These are phyloP conservation scores for Quadroppia sp. DNA, from an alignment of 2,888 invertebrate species.

Conservation along the genomic window DNA sequence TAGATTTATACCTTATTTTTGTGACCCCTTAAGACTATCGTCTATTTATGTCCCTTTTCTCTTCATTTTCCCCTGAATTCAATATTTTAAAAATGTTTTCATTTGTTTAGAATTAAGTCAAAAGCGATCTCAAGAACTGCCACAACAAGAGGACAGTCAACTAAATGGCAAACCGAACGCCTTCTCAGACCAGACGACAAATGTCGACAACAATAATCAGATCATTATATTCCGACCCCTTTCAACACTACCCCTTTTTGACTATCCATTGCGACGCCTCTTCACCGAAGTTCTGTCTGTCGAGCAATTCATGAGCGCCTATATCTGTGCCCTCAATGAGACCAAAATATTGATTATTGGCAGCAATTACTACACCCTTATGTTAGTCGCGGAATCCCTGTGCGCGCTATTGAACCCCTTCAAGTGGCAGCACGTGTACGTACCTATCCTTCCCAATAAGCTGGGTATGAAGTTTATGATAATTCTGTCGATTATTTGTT, in stretches of 20 bases:
- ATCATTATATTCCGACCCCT: constrained; percentile 40
- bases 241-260: constrained; percentile 85
- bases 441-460: constrained; percentile 92
- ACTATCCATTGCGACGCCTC: constrained; percentile 82
- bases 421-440: constrained; percentile 97
- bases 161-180: not conserved
- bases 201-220: not conserved
- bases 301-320: constrained; percentile 84
- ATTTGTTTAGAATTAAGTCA: not conserved
- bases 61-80: not conserved
- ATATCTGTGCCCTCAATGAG: constrained; percentile 90
- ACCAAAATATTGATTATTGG: constrained; percentile 79
- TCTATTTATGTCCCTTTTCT: too few species aligned
- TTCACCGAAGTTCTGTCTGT: constrained; percentile 77
- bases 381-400: constrained; percentile 93
- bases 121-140: not conserved
- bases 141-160: not conserved
- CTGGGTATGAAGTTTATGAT: constrained; percentile 61
- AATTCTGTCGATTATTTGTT: too few species aligned
- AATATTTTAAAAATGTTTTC: too few species aligned
- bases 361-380: constrained; percentile 83
- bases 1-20: not conserved
- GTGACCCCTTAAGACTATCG: too few species aligned
- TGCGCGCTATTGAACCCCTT: constrained; percentile 87
- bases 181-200: not conserved